Percentiles rank a stretch among this genome's conserved stretches.
Evolutionary conservation across 2,113 vertebrate species (phyloP).

Genomic region (Brachionichthys hirsutus): DNA sequence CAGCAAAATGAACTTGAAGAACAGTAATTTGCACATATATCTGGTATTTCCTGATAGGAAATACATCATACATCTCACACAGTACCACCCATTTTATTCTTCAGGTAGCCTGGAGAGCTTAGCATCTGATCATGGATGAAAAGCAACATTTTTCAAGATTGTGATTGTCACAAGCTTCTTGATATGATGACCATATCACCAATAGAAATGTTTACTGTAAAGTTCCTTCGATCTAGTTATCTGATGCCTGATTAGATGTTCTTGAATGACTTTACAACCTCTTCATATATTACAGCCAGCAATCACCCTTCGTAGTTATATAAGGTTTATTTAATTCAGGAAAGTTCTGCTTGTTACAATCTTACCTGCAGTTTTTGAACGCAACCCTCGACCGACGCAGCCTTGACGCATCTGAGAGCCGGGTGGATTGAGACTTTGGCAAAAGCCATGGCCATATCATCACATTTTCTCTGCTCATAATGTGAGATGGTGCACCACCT

Average conservation of each 20-base stretch:
- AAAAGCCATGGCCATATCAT: conserved; percentile 83
- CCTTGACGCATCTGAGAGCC: conserved; percentile 74
- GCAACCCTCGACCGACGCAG: conserved; percentile 73
- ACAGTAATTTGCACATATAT: too few relatives aligned
- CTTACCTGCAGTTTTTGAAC: conserved; percentile 82
- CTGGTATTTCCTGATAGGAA: too few relatives aligned
- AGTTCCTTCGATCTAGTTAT: conserved; percentile 17
- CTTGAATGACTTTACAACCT: background rate
- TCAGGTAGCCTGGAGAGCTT: too few relatives aligned
- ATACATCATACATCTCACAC: too few relatives aligned
- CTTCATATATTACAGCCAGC: too few relatives aligned
- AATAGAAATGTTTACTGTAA: conserved; percentile 1
- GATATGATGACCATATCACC: conserved; percentile 1
- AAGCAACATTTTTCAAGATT: too few relatives aligned
- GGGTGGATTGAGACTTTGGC: conserved; percentile 78
- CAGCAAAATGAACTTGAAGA: background rate
- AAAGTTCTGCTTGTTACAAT: background rate
- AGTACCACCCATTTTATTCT: too few relatives aligned
- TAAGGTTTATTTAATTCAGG: background rate
- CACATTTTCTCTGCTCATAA: conserved; percentile 83
- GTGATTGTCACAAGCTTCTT: too few relatives aligned
- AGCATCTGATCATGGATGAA: too few relatives aligned
- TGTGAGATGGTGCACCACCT: conserved; percentile 88
- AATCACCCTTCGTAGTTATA: too few relatives aligned
- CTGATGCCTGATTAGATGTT: conserved; percentile 8